Percentiles rank a stretch among this genome's conserved stretches.
Conservation (phyloP, 1,140 invertebrate genomes). For the Diachasma alloeum region DNA sequence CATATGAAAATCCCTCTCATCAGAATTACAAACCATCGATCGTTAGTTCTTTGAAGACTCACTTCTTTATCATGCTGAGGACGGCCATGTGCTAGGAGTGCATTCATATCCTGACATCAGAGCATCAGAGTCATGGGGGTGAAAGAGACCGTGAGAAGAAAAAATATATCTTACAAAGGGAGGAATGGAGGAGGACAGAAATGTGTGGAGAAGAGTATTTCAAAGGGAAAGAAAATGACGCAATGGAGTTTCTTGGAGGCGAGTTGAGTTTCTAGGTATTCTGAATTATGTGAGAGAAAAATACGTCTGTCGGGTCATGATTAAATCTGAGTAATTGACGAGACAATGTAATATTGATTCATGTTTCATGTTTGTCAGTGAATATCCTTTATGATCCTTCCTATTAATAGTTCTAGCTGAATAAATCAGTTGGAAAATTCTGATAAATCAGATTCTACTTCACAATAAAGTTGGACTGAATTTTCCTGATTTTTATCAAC, state of each 20-base stretch:
- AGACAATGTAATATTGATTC: too few species aligned
- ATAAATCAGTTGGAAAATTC: too few species aligned
- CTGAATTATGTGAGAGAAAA: too few species aligned
- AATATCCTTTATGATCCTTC: too few species aligned
- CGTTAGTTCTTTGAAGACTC: constrained; percentile 47
- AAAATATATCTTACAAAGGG: not conserved
- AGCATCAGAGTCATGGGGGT: not conserved
- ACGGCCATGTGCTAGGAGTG: not conserved
- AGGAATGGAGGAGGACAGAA: not conserved
- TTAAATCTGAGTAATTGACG: too few species aligned
- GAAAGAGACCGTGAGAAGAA: not conserved
- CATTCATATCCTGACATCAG: constrained; percentile 1
- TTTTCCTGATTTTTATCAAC: not conserved
- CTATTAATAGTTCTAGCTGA: too few species aligned
- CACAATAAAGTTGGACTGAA: not conserved
- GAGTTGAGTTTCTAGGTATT: not conserved
- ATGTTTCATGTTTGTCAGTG: too few species aligned
- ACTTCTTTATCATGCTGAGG: not conserved
- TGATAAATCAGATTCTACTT: not conserved
- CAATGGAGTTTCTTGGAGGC: not conserved
- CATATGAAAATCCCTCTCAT: constrained; percentile 11
- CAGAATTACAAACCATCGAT: constrained; percentile 43
- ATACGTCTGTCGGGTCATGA: too few species aligned
- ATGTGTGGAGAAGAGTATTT: not conserved
- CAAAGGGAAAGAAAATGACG: not conserved